Conservation (phyloP, 2,113 vertebrate genomes). For the Pluvianellus socialis region DNA sequence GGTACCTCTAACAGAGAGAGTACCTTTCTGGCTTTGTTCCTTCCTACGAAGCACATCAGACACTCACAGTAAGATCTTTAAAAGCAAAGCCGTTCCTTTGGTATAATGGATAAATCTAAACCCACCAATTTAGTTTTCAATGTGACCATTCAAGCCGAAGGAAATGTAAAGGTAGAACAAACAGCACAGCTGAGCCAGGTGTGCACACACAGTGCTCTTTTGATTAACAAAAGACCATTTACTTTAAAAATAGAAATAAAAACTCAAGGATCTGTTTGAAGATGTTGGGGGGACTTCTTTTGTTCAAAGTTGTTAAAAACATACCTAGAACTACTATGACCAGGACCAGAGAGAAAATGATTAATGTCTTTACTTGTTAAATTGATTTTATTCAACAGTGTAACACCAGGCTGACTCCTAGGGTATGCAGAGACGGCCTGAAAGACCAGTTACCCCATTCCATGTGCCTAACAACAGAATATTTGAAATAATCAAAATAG, state of each 20-base stretch:
- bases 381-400: not conserved
- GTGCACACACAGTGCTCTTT: not conserved
- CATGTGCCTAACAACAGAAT: rapidly evolving
- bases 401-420: not conserved
- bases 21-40: not conserved
- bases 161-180: not conserved
- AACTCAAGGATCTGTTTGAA: not conserved
- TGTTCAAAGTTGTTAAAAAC: not conserved
- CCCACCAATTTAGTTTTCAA: not conserved
- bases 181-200: not conserved
- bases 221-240: not conserved
- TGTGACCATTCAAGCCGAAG: not conserved
- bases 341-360: not conserved
- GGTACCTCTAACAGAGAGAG: not conserved
- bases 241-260: not conserved
- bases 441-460: not conserved
- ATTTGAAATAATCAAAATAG: not conserved
- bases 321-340: not conserved
- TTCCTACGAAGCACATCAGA: not conserved
- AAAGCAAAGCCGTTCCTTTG: slow-evolving; percentile 16
- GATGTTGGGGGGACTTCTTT: not conserved
- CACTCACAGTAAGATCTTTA: not conserved
- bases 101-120: not conserved
- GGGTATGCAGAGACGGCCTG: not conserved
- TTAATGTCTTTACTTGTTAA: not conserved